Base-by-base conservation (phyloP, 2,797 vertebrate genomes). In the Mallotus villosus region DNA sequence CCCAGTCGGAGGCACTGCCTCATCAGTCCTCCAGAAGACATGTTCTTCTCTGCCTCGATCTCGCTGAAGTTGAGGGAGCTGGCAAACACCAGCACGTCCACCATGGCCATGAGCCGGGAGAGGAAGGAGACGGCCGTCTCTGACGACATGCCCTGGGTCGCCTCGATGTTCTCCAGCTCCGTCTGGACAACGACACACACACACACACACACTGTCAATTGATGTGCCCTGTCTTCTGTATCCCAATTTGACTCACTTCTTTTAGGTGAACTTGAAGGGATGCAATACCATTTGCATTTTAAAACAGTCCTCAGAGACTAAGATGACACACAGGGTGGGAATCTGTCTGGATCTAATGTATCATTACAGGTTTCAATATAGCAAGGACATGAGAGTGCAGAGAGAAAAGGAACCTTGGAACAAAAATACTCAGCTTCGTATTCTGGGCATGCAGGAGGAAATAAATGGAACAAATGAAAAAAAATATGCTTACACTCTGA, bases 21-120 rank as follows among this genome's bases (percentile, higher is more conserved):
- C 96, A 99, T 98, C 79, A 99, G 90, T 62, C 98, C 97, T 67
- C 98, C 98, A 5, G 97, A 96, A 72, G 97, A 98, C 98, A 99
- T 99, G 90, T 99, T 99, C 90, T 99, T 99, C 88, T 99, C 98
- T 11, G 97, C 97, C 91, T 99, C 98, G 32, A 99, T 99, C 87
- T 99, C 97, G 79, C 96, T 98, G 88, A 99, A 99, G 93, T 99
- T 99, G 77, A 99, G 94, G 71, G 98, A 98, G 70, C 97, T 99
- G 74, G 97, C 97, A 83, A 99, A 98, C 27, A 99, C 98, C 79
- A 99, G 87, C 21, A 98, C 97, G 73, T 99, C 97, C 68, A 99
- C 97, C 97, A 99, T 95, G 16, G 96, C 96, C 97, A 99, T 98
- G 85, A 99, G 93, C 41, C 97, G 94, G 81, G 95, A 96, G 82